A percentile compares a stretch with the other conserved stretches of the same genome.
These are phyloP conservation scores for Leptinotarsa texana DNA, from an alignment of 1,140 invertebrate genomes.

Conservation along the genomic window DNA sequence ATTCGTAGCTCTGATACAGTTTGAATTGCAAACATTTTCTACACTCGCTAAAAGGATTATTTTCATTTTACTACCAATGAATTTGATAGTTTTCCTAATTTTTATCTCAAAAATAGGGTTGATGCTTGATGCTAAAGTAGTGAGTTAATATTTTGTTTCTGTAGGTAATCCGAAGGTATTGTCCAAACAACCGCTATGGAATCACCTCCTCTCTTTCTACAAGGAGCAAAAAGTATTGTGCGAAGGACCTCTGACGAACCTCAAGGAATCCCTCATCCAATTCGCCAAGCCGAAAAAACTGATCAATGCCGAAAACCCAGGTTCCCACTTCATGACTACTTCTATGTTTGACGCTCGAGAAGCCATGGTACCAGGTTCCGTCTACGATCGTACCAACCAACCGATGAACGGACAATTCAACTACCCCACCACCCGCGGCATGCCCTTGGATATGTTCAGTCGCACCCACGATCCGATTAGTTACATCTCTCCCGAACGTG, in stretches of 20 bases:
- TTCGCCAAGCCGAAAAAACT: slow-evolving; percentile 97
- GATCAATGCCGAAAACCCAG: slow-evolving; percentile 91
- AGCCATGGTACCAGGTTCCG: slow-evolving; percentile 83
- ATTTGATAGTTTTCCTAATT: too few species aligned
- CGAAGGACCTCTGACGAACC: slow-evolving; percentile 95
- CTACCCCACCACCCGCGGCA: slow-evolving; percentile 54
- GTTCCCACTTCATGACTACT: slow-evolving; percentile 95
- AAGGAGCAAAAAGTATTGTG: slow-evolving; percentile 96
- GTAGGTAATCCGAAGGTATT: slow-evolving; percentile 96
- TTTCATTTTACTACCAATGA: too few species aligned
- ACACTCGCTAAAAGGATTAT: too few species aligned
- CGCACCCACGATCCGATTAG: slow-evolving; percentile 87
- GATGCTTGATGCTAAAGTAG: too few species aligned
- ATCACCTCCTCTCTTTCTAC: slow-evolving; percentile 96
- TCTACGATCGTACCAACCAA: slow-evolving; percentile 67
- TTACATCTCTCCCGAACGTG: slow-evolving; percentile 87
- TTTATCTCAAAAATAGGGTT: too few species aligned
- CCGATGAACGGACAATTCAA: slow-evolving; percentile 49
- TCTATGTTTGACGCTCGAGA: slow-evolving; percentile 91
- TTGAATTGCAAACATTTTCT: too few species aligned
- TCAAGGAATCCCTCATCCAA: slow-evolving; percentile 96
- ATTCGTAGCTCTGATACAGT: too few species aligned
- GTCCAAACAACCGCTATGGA: slow-evolving; percentile 98
- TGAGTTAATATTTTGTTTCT: not conserved
- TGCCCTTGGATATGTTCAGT: slow-evolving; percentile 64